Evolutionary conservation across 2,113 vertebrate genomes (phyloP).

Genomic region (Naja naja): DNA sequence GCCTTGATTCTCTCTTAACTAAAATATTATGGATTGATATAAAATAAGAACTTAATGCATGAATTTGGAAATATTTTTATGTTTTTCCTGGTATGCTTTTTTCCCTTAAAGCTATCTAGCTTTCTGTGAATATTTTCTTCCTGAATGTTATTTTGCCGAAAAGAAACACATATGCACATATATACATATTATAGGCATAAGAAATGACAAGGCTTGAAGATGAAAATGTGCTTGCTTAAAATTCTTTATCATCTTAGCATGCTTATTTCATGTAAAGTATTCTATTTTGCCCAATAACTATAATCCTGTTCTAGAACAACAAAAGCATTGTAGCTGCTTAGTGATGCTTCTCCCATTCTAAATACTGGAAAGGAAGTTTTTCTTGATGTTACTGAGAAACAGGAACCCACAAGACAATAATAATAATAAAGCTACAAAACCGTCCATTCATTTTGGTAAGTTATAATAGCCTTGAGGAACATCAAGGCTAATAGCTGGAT

Average conservation of each 20-base stretch:
- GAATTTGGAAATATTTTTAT: not conserved
- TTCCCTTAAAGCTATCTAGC: not conserved
- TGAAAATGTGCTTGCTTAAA: not conserved
- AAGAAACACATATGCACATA: not conserved
- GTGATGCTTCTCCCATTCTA: not conserved
- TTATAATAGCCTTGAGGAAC: not conserved
- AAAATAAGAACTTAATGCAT: not conserved
- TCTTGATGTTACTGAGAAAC: not conserved
- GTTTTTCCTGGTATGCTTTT: not conserved
- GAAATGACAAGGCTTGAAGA: not conserved
- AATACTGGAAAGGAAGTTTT: not conserved
- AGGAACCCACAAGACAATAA: not conserved
- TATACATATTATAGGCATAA: not conserved
- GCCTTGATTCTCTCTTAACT: not conserved
- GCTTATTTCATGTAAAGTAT: not conserved
- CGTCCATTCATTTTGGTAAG: not conserved
- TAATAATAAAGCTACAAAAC: not conserved
- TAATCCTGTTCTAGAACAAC: not conserved
- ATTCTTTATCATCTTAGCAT: not conserved
- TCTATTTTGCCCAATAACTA: not conserved
- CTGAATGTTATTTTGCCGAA: not conserved
- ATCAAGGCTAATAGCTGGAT: not conserved
- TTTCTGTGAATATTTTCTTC: not conserved
- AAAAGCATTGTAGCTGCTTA: not conserved
- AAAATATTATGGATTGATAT: not conserved